phyloP scores from a whole-genome alignment of 2,888 invertebrate species.

The Drosophila yooni region DNA sequence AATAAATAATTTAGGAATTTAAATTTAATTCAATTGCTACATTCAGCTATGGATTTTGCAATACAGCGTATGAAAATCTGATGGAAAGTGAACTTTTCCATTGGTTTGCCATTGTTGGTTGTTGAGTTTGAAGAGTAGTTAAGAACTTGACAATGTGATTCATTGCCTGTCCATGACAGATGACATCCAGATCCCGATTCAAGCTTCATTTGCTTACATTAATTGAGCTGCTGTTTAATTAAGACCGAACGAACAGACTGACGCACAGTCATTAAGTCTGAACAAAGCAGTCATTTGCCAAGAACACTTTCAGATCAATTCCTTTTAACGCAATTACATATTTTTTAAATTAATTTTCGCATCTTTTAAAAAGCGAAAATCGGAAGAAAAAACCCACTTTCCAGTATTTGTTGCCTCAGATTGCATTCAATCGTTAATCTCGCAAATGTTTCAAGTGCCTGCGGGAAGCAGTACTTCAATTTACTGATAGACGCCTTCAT shows the following conservation, averaged over 20 bases:
- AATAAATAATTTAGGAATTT: background rate
- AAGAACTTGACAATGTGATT: slow-evolving; percentile 22
- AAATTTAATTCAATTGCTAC: background rate
- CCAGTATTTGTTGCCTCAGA: slow-evolving; percentile 44
- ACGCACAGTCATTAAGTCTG: slow-evolving; percentile 32
- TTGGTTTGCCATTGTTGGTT: background rate
- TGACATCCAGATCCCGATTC: slow-evolving; percentile 27
- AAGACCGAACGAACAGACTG: slow-evolving; percentile 30
- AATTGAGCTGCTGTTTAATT: slow-evolving; percentile 68
- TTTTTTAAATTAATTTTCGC: slow-evolving; percentile 70
- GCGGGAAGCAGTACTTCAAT: slow-evolving; percentile 28
- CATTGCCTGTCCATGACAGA: slow-evolving; percentile 25
- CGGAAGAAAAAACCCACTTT: slow-evolving; percentile 28
- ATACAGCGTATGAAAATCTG: background rate
- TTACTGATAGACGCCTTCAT: slow-evolving; percentile 54
- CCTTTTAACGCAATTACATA: slow-evolving; percentile 30
- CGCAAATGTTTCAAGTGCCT: slow-evolving; percentile 50
- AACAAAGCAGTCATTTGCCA: slow-evolving; percentile 53
- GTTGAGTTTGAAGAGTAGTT: slow-evolving; percentile 2
- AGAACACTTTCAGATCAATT: slow-evolving; percentile 59
- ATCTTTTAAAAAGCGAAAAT: background rate
- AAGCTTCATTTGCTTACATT: slow-evolving; percentile 66
- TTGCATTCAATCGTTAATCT: slow-evolving; percentile 67
- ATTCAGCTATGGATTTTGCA: background rate
- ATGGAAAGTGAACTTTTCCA: background rate